phyloP scores from a whole-genome alignment of 53 echinoderm and acorn worm species.

The Actinopyga echinites region DNA sequence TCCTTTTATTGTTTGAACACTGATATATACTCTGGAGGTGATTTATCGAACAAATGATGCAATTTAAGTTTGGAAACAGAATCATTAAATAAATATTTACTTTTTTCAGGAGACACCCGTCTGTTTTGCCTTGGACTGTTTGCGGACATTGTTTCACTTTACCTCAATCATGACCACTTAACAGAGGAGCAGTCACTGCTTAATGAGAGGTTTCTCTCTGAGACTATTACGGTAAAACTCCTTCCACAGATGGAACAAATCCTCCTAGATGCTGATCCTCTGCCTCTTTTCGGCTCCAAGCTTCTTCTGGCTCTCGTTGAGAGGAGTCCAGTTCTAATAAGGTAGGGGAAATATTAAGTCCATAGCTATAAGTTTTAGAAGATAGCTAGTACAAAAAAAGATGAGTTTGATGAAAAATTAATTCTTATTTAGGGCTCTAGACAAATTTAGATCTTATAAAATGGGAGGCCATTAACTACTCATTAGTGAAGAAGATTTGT shows the following conservation, averaged over 20 bases:
- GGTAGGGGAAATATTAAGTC: conserved; percentile 47
- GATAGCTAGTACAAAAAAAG: background rate
- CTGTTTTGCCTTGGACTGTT: conserved; percentile 89
- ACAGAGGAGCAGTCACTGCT: conserved; percentile 75
- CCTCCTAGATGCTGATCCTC: conserved; percentile 82
- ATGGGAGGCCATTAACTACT: no score
- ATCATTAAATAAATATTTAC: background rate
- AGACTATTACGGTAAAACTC: conserved; percentile 70
- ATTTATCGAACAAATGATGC: no score
- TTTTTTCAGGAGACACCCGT: conserved; percentile 77
- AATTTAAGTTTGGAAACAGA: background rate
- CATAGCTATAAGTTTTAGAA: no score
- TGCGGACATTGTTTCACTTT: conserved; percentile 82
- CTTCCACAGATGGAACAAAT: conserved; percentile 84
- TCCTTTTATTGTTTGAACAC: no score
- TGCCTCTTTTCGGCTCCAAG: conserved; percentile 93
- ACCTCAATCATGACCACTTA: conserved; percentile 86
- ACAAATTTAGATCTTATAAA: no score
- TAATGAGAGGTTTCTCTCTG: conserved; percentile 76
- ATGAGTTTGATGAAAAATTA: background rate
- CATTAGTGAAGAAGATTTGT: no score
- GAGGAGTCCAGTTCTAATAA: conserved; percentile 82
- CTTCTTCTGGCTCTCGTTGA: conserved; percentile 84
- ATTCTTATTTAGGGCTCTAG: background rate
- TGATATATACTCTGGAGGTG: no score